A percentile compares a stretch with the other conserved stretches of the same genome.
Evolutionary conservation across 2,113 vertebrate species (phyloP).

Genomic region (Ctenomys sociabilis): DNA sequence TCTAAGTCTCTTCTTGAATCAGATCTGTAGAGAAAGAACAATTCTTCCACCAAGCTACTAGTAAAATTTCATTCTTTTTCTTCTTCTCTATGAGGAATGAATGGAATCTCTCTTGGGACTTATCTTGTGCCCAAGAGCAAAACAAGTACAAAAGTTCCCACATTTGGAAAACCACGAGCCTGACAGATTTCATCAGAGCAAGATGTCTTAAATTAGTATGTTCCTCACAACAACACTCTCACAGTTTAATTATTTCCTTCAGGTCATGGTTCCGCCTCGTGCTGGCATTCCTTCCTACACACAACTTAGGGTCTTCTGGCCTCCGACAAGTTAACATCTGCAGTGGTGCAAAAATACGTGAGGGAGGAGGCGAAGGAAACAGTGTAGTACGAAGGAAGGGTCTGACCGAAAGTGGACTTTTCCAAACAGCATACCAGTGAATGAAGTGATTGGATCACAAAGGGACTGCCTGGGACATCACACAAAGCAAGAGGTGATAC

Average conservation of each 20-base stretch:
- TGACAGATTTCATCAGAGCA: constrained; percentile 65
- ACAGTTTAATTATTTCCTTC: constrained; percentile 55
- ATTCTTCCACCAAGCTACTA: constrained; percentile 48
- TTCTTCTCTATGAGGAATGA: constrained; percentile 63
- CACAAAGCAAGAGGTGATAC: background rate
- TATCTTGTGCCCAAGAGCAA: constrained; percentile 67
- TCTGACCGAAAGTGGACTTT: constrained; percentile 3
- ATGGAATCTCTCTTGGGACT: constrained; percentile 70
- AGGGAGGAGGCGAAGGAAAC: background rate
- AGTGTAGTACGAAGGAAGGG: background rate
- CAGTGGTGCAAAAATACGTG: background rate
- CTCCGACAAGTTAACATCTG: constrained; percentile 31
- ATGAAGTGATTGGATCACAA: background rate
- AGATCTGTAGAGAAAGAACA: constrained; percentile 24
- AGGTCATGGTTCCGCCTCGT: background rate
- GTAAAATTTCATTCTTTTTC: background rate
- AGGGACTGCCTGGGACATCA: no score
- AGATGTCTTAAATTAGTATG: constrained; percentile 10
- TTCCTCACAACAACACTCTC: constrained; percentile 18
- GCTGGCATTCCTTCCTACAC: constrained; percentile 36
- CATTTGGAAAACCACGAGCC: constrained; percentile 63
- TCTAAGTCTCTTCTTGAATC: constrained; percentile 34
- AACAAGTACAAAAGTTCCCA: constrained; percentile 72
- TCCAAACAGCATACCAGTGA: background rate
- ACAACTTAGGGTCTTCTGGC: constrained; percentile 26